phyloP scores from a whole-genome alignment of 2,113 vertebrate species.

The Hyla sarda region DNA sequence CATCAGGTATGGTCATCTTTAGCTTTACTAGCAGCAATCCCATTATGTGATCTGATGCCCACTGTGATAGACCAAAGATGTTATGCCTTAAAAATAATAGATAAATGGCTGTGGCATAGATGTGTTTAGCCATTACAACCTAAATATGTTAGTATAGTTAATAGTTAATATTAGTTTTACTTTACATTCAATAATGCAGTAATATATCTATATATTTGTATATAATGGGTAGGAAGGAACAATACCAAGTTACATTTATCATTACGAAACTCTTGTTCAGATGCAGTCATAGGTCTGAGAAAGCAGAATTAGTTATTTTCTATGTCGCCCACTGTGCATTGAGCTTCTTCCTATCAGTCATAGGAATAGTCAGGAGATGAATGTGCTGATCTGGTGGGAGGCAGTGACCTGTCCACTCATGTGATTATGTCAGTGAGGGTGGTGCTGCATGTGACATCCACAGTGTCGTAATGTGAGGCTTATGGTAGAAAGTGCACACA shows the following conservation, averaged over 20 bases:
- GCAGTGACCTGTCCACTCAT: not conserved
- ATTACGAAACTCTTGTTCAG: not conserved
- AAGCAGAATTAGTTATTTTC: not conserved
- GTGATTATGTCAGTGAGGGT: not conserved
- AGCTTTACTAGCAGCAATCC: not conserved
- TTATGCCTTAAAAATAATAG: too few relatives aligned
- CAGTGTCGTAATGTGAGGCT: not conserved
- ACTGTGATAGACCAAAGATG: too few relatives aligned
- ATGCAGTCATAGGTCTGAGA: not conserved
- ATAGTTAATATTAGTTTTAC: too few relatives aligned
- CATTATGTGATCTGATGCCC: not conserved
- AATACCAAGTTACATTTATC: not conserved
- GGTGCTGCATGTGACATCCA: not conserved
- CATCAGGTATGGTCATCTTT: not conserved
- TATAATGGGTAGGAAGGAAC: not conserved
- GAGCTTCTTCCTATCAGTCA: not conserved
- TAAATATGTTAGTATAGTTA: too few relatives aligned
- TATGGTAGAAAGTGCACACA: not conserved
- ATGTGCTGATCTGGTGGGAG: conserved; percentile 6
- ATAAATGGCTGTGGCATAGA: too few relatives aligned
- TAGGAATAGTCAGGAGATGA: conserved; percentile 1
- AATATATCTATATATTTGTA: not conserved
- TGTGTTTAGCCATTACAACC: too few relatives aligned
- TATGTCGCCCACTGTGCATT: not conserved
- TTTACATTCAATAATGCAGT: too few relatives aligned